phyloP scores from a whole-genome alignment of 2,113 vertebrate species.

The Phocoena phocoena region DNA sequence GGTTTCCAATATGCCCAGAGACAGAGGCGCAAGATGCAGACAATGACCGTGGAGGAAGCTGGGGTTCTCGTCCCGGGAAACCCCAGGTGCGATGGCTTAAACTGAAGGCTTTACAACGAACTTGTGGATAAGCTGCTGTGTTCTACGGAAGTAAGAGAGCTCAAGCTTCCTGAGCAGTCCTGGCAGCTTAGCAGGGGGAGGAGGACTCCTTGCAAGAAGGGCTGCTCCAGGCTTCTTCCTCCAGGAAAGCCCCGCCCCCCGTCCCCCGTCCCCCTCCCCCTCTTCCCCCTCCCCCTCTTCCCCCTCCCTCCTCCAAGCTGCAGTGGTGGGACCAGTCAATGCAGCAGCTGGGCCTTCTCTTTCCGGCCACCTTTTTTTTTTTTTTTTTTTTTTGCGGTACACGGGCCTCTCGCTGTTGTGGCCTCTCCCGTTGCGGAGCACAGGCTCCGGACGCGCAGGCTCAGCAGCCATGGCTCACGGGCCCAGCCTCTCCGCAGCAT shows the following conservation, averaged over 20 bases:
- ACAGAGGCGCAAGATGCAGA: not conserved
- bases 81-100: rapidly evolving
- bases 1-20: rapidly evolving
- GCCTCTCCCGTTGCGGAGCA: too few relatives aligned
- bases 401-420: too few relatives aligned
- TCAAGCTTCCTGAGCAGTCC: too few relatives aligned
- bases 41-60: rapidly evolving
- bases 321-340: rapidly evolving
- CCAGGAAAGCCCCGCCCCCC: rapidly evolving
- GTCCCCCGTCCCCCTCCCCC: too few relatives aligned
- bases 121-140: rapidly evolving
- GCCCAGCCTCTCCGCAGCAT: too few relatives aligned
- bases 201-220: not conserved
- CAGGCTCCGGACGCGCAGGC: too few relatives aligned
- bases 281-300: rapidly evolving
- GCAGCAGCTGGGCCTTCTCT: not conserved
- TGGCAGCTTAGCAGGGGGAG: not conserved
- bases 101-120: not conserved
- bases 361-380: too few relatives aligned
- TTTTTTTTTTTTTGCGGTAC: too few relatives aligned
- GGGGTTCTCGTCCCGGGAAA: not conserved
- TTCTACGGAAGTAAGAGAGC: too few relatives aligned
- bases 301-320: not conserved
- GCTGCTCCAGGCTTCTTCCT: not conserved
- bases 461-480: too few relatives aligned